Percentiles rank a stretch among this genome's conserved stretches.
Evolutionary conservation across 1,140 invertebrate species (phyloP).

Genomic region (Bombyx mandarina): DNA sequence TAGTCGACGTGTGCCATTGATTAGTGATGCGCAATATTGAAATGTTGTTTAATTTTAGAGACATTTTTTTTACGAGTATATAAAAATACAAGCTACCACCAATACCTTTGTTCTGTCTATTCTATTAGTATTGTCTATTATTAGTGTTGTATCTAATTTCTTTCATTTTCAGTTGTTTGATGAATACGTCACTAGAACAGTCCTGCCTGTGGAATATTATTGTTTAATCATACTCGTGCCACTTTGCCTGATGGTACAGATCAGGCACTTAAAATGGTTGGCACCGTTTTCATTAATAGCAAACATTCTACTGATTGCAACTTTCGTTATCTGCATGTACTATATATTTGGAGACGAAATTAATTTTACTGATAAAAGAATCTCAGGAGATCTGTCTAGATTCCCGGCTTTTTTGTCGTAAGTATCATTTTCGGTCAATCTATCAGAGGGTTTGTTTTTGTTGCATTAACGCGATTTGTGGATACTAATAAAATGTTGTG

Average conservation of each 20-base stretch:
- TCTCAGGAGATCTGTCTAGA: constrained; percentile 35
- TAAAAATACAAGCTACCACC: too few relatives aligned
- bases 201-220: constrained; percentile 66
- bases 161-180: constrained; percentile 62
- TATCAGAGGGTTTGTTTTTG: too few relatives aligned
- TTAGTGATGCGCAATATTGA: too few relatives aligned
- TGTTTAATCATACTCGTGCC: constrained; percentile 75
- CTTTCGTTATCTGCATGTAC: constrained; percentile 80
- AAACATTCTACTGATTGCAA: constrained; percentile 77
- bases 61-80: too few relatives aligned
- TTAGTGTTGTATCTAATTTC: too few relatives aligned
- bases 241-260: constrained; percentile 74
- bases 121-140: too few relatives aligned
- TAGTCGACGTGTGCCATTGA: too few relatives aligned
- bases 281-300: constrained; percentile 79
- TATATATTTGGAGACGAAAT: constrained; percentile 76
- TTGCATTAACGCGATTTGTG: too few relatives aligned
- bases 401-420: constrained; percentile 57
- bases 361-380: constrained; percentile 61
- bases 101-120: too few relatives aligned
- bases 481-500: too few relatives aligned
- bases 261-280: constrained; percentile 80
- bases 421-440: constrained; percentile 28
- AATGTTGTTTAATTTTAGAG: too few relatives aligned
- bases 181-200: constrained; percentile 39